Conservation (phyloP, 2,888 invertebrate species). For the Nemoura dubitans region DNA sequence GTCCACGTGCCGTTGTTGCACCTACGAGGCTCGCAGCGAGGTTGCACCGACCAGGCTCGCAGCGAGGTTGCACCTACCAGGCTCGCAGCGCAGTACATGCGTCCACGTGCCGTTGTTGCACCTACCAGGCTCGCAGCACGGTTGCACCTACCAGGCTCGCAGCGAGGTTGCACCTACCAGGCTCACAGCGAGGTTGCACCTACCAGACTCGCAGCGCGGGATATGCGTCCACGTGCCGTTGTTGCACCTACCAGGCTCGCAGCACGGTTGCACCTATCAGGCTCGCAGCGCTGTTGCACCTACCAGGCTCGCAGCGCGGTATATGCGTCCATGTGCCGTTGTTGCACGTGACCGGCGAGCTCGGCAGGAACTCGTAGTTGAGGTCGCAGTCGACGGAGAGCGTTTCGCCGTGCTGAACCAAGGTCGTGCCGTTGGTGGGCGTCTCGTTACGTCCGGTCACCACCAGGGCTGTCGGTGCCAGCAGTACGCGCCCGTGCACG, state of each 20-base stretch:
- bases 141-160: slow-evolving; percentile 78
- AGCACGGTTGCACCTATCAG: too few species aligned
- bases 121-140: background rate
- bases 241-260: slow-evolving; percentile 63
- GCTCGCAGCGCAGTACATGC: too few species aligned
- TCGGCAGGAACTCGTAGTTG: slow-evolving; percentile 80
- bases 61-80: too few species aligned
- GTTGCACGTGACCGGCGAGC: slow-evolving; percentile 83
- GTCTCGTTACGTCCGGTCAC: slow-evolving; percentile 61
- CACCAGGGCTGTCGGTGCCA: slow-evolving; percentile 62
- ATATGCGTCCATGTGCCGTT: slow-evolving; percentile 97
- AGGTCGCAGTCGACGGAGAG: slow-evolving; percentile 82
- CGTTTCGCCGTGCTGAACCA: slow-evolving; percentile 76
- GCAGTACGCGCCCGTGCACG: slow-evolving; percentile 77
- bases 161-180: too few species aligned
- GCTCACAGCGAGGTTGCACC: too few species aligned
- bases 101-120: too few species aligned
- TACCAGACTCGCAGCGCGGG: slow-evolving; percentile 86
- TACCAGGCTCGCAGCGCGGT: slow-evolving; percentile 85
- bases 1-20: too few species aligned
- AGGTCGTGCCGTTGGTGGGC: slow-evolving; percentile 61
- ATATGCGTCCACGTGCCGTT: slow-evolving; percentile 97
- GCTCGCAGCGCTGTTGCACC: slow-evolving; percentile 38
- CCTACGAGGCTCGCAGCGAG: slow-evolving; percentile 82
- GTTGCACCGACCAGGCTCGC: too few species aligned